Evolutionary conservation across 2,888 invertebrate species (phyloP).

Genomic region (Platycheirus rosarum): DNA sequence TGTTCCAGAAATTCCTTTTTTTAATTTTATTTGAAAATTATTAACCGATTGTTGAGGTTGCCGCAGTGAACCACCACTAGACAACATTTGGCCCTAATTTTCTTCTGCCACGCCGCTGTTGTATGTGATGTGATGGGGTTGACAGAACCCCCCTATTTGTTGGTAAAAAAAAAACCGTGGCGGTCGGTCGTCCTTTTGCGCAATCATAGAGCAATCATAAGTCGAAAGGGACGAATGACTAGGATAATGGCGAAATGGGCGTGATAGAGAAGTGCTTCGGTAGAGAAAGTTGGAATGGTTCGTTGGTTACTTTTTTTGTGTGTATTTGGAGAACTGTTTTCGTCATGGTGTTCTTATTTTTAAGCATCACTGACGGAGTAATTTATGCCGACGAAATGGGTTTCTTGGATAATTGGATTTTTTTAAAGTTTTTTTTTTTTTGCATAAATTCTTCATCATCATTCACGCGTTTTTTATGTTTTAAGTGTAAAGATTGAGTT

Average conservation of each 20-base stretch:
- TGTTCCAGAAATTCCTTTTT: slow-evolving; percentile 49
- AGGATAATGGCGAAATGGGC: slow-evolving; percentile 60
- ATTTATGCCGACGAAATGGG: slow-evolving; percentile 75
- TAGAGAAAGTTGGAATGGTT: slow-evolving; percentile 61
- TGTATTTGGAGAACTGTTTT: slow-evolving; percentile 60
- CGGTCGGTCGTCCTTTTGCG: slow-evolving; percentile 60
- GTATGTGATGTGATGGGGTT: slow-evolving; percentile 17
- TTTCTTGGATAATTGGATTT: slow-evolving; percentile 75
- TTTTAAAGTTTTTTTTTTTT: slow-evolving; percentile 70
- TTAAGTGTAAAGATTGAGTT: slow-evolving; percentile 10
- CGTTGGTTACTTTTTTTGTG: slow-evolving; percentile 41
- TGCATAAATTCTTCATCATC: slow-evolving; percentile 46
- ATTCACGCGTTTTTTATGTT: slow-evolving; percentile 56
- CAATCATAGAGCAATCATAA: slow-evolving; percentile 74
- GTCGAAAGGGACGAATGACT: slow-evolving; percentile 73
- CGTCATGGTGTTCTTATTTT: slow-evolving; percentile 70
- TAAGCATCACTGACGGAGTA: slow-evolving; percentile 73
- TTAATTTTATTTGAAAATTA: slow-evolving; percentile 30
- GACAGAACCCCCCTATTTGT: slow-evolving; percentile 32
- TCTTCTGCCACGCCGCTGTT: slow-evolving; percentile 28
- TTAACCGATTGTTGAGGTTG: slow-evolving; percentile 33
- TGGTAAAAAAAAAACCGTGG: slow-evolving; percentile 25
- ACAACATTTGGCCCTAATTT: slow-evolving; percentile 69
- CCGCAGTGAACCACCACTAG: slow-evolving; percentile 57
- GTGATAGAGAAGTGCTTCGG: slow-evolving; percentile 23